Conservation (phyloP, 2,113 vertebrate species). For the Rallus limicola region DNA sequence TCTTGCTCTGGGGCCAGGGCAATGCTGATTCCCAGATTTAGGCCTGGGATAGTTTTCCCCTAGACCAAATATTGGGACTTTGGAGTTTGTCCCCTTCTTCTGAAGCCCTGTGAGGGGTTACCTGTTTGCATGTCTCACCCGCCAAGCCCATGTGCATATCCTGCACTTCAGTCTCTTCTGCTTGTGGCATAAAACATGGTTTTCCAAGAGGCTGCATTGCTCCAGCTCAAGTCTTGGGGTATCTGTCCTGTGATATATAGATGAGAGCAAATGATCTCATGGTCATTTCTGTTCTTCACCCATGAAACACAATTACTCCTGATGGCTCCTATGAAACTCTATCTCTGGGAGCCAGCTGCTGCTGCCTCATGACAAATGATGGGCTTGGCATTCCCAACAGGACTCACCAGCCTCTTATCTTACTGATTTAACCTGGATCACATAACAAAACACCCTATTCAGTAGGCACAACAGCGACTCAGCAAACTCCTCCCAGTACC, state of each 20-base stretch:
- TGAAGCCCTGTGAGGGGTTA: neutral
- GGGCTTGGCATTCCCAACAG: neutral
- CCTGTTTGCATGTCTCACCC: fast-evolving
- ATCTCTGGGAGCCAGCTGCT: neutral
- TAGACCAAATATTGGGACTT: neutral
- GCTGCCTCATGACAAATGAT: neutral
- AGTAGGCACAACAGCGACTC: neutral
- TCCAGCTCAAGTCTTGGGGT: neutral
- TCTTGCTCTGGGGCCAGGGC: fast-evolving
- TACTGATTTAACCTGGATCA: neutral
- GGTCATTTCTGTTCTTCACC: neutral
- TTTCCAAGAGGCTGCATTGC: neutral
- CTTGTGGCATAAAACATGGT: fast-evolving
- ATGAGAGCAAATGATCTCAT: neutral
- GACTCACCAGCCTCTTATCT: neutral
- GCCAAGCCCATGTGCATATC: neutral
- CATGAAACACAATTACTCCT: neutral
- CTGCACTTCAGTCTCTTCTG: neutral
- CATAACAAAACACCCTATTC: neutral
- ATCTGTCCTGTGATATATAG: neutral
- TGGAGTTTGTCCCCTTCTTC: neutral
- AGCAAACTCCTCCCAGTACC: neutral
- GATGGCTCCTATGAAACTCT: neutral
- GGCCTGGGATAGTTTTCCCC: neutral
- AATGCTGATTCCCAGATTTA: neutral